These are phyloP conservation scores for Hemistola chrysoprasaria DNA, from an alignment of 2,888 invertebrate genomes.

Conservation along the genomic window DNA sequence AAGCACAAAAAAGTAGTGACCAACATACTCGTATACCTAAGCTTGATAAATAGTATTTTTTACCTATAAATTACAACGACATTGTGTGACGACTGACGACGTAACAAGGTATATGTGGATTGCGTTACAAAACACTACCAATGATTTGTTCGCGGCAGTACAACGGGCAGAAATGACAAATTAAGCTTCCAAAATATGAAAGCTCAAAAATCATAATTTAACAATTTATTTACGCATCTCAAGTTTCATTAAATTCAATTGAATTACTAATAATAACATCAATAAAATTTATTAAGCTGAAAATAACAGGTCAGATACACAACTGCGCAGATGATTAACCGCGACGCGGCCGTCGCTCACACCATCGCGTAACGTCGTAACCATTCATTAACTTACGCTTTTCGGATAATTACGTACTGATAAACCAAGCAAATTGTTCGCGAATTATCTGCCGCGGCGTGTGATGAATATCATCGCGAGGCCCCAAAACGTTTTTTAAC, in stretches of 20 bases:
- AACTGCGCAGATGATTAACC: conserved; percentile 13
- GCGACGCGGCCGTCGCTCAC: conserved; percentile 43
- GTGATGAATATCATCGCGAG: conserved; percentile 67
- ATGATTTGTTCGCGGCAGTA: too few relatives aligned
- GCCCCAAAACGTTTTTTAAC: conserved; percentile 52
- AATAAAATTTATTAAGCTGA: conserved; percentile 14
- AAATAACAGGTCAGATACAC: conserved; percentile 6
- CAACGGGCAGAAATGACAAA: too few relatives aligned
- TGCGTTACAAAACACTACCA: too few relatives aligned
- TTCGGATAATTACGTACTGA: conserved; percentile 78
- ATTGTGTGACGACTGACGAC: too few relatives aligned
- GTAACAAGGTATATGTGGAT: too few relatives aligned
- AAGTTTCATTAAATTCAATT: conserved; percentile 8
- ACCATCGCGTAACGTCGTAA: conserved; percentile 47
- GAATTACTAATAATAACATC: conserved; percentile 9
- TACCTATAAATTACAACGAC: too few relatives aligned
- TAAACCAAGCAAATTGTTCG: conserved; percentile 78
- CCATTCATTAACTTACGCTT: conserved; percentile 73
- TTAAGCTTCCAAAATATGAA: too few relatives aligned
- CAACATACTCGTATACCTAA: too few relatives aligned
- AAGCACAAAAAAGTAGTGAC: too few relatives aligned
- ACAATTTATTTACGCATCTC: background rate
- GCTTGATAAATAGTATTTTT: too few relatives aligned
- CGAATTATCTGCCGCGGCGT: conserved; percentile 62
- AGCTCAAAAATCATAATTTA: too few relatives aligned